Conservation (phyloP, 2,797 vertebrate species). For the Galagoides demidoff region DNA sequence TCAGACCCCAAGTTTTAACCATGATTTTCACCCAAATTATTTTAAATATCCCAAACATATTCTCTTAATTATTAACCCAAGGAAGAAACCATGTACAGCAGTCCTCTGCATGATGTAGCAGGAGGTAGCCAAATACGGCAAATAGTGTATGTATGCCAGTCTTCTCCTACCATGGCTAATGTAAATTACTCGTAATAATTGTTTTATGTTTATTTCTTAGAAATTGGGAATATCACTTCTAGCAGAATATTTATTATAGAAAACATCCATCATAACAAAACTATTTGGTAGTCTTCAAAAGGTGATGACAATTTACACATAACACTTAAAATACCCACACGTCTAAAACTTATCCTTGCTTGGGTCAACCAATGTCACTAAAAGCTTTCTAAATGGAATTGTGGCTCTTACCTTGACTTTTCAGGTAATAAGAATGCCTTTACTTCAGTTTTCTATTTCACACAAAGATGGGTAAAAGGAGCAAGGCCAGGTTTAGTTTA, state of each 20-base stretch:
- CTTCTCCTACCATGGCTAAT: slow-evolving; percentile 10
- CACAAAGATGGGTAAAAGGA: neutral
- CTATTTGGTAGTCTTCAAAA: slow-evolving; percentile 45
- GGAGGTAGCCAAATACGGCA: neutral
- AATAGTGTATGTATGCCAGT: neutral
- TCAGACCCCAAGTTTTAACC: neutral
- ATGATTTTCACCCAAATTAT: neutral
- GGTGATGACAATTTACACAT: neutral
- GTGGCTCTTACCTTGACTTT: slow-evolving; percentile 2
- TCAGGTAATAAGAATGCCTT: neutral
- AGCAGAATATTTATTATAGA: slow-evolving; percentile 56
- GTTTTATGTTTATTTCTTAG: slow-evolving; percentile 46
- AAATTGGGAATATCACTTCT: slow-evolving; percentile 32
- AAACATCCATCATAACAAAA: slow-evolving; percentile 51
- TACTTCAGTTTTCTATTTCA: neutral
- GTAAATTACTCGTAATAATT: neutral
- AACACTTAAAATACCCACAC: slow-evolving; percentile 31
- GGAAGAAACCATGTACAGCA: neutral
- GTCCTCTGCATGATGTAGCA: neutral
- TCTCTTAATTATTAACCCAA: neutral
- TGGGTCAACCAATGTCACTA: slow-evolving; percentile 55
- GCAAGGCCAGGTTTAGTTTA: neutral
- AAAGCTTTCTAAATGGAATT: slow-evolving; percentile 63
- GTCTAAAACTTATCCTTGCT: slow-evolving; percentile 31
- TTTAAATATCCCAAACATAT: neutral